Conservation (phyloP, 2,113 vertebrate species). For the Callaeas wilsoni region DNA sequence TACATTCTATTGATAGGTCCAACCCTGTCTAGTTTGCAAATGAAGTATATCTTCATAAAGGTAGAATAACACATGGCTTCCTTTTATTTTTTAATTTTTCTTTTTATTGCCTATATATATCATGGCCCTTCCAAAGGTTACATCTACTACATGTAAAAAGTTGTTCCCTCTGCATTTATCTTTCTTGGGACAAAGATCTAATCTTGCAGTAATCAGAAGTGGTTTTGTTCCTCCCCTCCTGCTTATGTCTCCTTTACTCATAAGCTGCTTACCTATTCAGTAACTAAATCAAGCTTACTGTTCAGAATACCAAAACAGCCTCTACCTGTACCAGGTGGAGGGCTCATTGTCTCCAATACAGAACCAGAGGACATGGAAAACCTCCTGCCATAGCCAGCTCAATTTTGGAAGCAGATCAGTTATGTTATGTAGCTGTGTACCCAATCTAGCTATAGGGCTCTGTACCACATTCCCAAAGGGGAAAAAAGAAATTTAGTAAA, state of each 20-base stretch:
- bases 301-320: neutral
- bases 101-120: neutral
- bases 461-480: too few species aligned
- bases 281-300: neutral
- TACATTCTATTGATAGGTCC: neutral
- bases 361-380: neutral
- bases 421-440: neutral
- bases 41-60: neutral
- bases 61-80: neutral
- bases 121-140: neutral
- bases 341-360: neutral
- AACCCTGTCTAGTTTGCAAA: neutral
- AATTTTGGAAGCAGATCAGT: neutral
- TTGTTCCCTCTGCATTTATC: neutral
- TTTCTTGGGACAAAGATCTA: neutral
- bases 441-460: neutral
- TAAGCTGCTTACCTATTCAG: accelerated
- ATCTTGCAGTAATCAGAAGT: neutral
- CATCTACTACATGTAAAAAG: neutral
- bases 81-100: neutral
- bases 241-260: neutral
- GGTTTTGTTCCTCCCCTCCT: neutral
- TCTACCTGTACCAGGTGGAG: neutral
- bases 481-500: neutral
- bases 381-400: neutral